Evolutionary conservation across 2,113 vertebrate genomes (phyloP), one percentile per base, ranked within the genome.

Genomic region (Clupea harengus): DNA sequence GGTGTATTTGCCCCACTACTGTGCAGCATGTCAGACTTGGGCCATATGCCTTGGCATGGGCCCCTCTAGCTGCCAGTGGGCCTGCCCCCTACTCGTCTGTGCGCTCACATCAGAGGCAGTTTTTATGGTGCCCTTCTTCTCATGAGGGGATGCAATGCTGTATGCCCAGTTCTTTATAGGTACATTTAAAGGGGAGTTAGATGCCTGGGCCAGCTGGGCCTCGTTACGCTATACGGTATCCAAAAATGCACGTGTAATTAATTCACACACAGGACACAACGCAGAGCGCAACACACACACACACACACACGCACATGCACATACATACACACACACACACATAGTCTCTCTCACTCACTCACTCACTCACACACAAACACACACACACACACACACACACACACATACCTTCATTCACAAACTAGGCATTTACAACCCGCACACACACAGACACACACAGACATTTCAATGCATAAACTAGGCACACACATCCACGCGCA

Each of bases 181-280:
- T 94, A 94, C 95, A 94, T 97, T 97, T 96, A 95, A 95, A 96
- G 95, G 95, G 95, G 96, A 87, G 95, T 95, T 96, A 95, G 96
- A 96, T 96, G 96, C 95, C 95, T 95, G 95, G 95, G 93, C 94
- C 96, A 97, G 96, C 96, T 97, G 96, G 96, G 94, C 94, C 95
- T 96, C 95, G 95, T 97, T 96, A 96, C 94, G 96, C 95, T 97
- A 96, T 95, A 96, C 95, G 94, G 94, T 95, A 96, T 96, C 96
- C 96, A 95, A 96, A 97, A 96, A 96, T 96, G 95, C 96, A 97
- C 95, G 95, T 97, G 96, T 96, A 97, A 97, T 97, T 97, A 97
- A 97, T 97, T 96, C 96, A 94, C 96, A 95, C 95, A 94, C 89
- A 86, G 84, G 86, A 82, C 85, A 52, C 82, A 32, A 32, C 15